These are phyloP conservation scores for Chouioia cunea DNA, from an alignment of 2,888 invertebrate genomes.

Conservation along the genomic window DNA sequence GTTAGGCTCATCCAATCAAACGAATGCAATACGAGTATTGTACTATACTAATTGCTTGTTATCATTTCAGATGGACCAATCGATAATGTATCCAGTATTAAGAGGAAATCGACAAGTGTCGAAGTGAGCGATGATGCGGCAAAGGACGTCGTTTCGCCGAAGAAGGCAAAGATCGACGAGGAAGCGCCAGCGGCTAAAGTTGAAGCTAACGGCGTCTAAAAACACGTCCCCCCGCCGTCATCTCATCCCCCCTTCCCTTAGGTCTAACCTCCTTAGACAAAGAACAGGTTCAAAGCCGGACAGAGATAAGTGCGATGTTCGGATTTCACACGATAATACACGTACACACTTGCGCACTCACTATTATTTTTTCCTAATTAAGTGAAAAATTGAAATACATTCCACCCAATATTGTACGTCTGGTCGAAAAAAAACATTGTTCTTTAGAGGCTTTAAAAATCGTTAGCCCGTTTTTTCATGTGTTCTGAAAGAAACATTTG, in stretches of 20 bases:
- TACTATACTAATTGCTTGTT: no score
- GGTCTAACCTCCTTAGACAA: constrained; percentile 45
- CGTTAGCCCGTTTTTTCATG: constrained; percentile 15
- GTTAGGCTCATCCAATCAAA: no score
- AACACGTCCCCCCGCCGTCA: constrained; percentile 59
- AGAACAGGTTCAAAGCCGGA: constrained; percentile 34
- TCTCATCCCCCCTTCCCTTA: constrained; percentile 23
- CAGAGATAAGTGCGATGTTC: constrained; percentile 38
- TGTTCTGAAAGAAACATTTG: constrained; percentile 24
- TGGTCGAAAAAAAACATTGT: constrained; percentile 22
- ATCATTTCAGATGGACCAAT: constrained; percentile 57
- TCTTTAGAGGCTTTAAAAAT: constrained; percentile 39
- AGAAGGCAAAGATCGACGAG: constrained; percentile 79
- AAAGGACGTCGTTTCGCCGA: constrained; percentile 78
- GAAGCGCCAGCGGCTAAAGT: constrained; percentile 72
- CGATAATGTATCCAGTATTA: constrained; percentile 71
- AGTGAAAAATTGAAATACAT: constrained; percentile 45
- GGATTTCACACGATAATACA: constrained; percentile 27
- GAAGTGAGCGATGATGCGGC: constrained; percentile 59
- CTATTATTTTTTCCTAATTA: constrained; percentile 38
- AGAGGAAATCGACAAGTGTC: constrained; percentile 77
- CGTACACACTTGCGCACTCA: constrained; percentile 4
- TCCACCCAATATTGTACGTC: constrained; percentile 46
- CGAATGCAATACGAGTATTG: no score
- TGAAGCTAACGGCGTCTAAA: constrained; percentile 69